Evolutionary conservation across 1,140 invertebrate genomes (phyloP).

Genomic region (Drosophila tsacasi): DNA sequence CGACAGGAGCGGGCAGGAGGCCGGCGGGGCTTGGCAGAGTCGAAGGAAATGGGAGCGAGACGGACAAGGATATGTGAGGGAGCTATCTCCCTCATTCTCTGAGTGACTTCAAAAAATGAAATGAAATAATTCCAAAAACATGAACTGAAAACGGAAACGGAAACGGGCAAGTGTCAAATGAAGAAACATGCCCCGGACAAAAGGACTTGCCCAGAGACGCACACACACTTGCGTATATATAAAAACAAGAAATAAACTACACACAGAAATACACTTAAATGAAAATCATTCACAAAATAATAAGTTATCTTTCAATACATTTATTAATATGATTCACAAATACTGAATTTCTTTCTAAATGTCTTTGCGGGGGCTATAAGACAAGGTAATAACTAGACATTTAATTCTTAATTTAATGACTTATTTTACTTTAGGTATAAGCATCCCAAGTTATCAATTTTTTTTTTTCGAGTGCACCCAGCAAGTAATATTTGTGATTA

Average conservation of each 20-base stretch:
- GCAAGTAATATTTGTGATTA: conserved; percentile 79
- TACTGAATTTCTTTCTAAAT: too few species aligned
- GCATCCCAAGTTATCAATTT: background rate
- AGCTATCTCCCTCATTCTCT: conserved; percentile 9
- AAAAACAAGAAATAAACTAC: conserved; percentile 4
- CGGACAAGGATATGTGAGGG: conserved; percentile 18
- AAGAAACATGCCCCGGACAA: conserved; percentile 65
- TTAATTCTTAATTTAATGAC: too few species aligned
- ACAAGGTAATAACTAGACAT: too few species aligned
- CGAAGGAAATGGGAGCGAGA: conserved; percentile 10
- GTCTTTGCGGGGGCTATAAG: too few species aligned
- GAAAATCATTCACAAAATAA: background rate
- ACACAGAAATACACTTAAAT: conserved; percentile 14
- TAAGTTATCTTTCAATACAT: background rate
- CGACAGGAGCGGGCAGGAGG: conserved; percentile 26
- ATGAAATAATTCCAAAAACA: conserved; percentile 83
- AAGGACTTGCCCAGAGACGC: conserved; percentile 32
- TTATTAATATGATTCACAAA: too few species aligned
- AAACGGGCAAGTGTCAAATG: conserved; percentile 78
- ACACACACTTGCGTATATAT: background rate
- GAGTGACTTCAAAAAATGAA: conserved; percentile 74
- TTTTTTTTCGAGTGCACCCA: background rate
- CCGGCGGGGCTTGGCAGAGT: conserved; percentile 2
- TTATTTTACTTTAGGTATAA: background rate
- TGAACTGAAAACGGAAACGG: conserved; percentile 82